A percentile compares a stretch with the other conserved stretches of the same genome.
Conservation (phyloP, 2,113 vertebrate species). For the Leptosomus discolor region DNA sequence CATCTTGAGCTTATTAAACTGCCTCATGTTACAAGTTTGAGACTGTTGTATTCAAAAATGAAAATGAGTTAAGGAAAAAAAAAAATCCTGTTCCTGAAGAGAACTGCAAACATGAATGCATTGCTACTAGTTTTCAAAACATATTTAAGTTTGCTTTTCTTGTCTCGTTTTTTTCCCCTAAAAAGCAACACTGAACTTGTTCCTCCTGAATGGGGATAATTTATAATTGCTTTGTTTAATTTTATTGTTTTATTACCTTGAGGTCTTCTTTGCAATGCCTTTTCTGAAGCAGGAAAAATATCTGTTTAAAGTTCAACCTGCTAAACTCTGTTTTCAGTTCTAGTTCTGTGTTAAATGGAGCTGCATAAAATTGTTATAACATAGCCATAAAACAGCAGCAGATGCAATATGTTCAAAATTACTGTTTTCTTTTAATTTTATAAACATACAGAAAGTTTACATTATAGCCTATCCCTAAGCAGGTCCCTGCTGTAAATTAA, state of each 20-base stretch:
- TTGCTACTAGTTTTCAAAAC: background rate
- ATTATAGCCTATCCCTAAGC: background rate
- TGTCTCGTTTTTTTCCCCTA: background rate
- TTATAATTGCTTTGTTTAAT: background rate
- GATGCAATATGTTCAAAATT: background rate
- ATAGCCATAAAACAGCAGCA: conserved; percentile 25
- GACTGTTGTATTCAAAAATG: background rate
- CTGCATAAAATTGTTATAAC: conserved; percentile 13
- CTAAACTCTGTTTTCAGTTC: conserved; percentile 4
- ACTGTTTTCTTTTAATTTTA: conserved; percentile 35
- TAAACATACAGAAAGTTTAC: background rate
- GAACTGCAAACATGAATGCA: background rate
- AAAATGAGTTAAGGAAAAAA: background rate
- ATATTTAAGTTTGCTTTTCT: background rate
- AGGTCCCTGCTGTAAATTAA: conserved; percentile 1
- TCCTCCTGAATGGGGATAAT: background rate
- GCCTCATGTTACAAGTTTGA: background rate
- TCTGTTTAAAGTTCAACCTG: background rate
- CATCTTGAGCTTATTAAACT: background rate
- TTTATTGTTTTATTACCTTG: background rate
- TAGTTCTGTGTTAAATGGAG: conserved; percentile 1
- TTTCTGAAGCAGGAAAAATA: background rate
- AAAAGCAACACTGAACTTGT: background rate
- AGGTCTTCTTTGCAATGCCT: background rate
- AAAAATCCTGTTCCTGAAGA: background rate